Percentiles rank a stretch among this genome's conserved stretches.
phyloP scores from a whole-genome alignment of 2,113 vertebrate genomes.

The Bos indicus region DNA sequence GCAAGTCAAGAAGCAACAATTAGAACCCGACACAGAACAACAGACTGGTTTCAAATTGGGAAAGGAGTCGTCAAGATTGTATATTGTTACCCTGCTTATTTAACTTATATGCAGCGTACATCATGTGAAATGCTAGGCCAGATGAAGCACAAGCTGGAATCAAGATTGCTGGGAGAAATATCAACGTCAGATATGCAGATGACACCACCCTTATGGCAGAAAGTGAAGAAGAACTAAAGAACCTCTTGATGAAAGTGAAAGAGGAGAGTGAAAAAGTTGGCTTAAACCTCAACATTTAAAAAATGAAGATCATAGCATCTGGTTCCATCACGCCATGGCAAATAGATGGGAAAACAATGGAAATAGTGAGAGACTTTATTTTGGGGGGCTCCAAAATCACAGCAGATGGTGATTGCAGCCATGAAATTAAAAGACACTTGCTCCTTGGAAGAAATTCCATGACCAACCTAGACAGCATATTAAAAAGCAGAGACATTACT shows the following conservation, averaged over 20 bases:
- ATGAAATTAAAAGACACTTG: not conserved
- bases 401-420: not conserved
- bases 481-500: not conserved
- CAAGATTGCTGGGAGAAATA: not conserved
- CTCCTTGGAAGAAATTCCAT: not conserved
- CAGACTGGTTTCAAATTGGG: not conserved
- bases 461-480: not conserved
- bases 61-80: not conserved
- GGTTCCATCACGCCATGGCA: not conserved
- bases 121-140: not conserved
- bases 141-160: not conserved
- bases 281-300: accelerated
- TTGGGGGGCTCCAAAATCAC: not conserved
- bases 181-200: not conserved
- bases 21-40: not conserved
- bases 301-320: not conserved
- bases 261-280: not conserved
- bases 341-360: not conserved
- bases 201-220: not conserved
- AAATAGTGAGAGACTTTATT: not conserved
- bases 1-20: not conserved
- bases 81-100: not conserved
- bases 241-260: not conserved
- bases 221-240: not conserved
- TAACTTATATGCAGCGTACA: not conserved